Base-by-base conservation (phyloP, 2,888 invertebrate species). In the Eulithis testata region DNA sequence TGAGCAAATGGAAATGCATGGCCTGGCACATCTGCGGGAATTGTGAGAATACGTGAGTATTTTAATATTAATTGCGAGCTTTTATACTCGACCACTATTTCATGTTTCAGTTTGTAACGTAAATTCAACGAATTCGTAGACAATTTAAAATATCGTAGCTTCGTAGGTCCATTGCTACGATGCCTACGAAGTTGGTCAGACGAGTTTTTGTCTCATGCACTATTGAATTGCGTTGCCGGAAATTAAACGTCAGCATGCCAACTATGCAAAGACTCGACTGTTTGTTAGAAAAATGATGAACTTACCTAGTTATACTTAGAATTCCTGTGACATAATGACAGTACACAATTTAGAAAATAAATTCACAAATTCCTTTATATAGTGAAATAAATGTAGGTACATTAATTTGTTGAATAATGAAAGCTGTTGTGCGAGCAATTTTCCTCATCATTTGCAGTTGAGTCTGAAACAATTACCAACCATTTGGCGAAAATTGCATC, bases 161-260 rank as follows among this genome's bases (percentile, higher is more conserved):
- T 12, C 49, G 54, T 63, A 63, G 59, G 36, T 65, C 43, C 52
- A 44, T 50, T 62, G 58, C 61, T 63, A 49, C 14, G 50, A 27
- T 12, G 12, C 50, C 31, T 11, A 50, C 49, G 51, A 31, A 31
- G 31, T 27, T 14, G 40, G 53, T n/a, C 14, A 49, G 50, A 12
- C 40, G 14, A 56, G 55, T 66, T 67, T 67, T 63, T 61, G 63
- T 67, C 50, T 58, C 58, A 40, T 60, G 51, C 52, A 44, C 66
- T 49, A 66, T 63, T 63, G 66, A 67, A 57, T 63, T 63, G 66
- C 31, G 52, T 45, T 44, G 31, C 57, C 67, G 67, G 67, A 67
- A 67, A 67, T 67, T 67, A 67, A 67, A 64, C 54, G 63, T 67
- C 60, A 37, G 52, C 52, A 11, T 47, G 56, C 40, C 45, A 45